Base-by-base conservation (phyloP, 2,888 invertebrate species). In the Epistrophe eligans region DNA sequence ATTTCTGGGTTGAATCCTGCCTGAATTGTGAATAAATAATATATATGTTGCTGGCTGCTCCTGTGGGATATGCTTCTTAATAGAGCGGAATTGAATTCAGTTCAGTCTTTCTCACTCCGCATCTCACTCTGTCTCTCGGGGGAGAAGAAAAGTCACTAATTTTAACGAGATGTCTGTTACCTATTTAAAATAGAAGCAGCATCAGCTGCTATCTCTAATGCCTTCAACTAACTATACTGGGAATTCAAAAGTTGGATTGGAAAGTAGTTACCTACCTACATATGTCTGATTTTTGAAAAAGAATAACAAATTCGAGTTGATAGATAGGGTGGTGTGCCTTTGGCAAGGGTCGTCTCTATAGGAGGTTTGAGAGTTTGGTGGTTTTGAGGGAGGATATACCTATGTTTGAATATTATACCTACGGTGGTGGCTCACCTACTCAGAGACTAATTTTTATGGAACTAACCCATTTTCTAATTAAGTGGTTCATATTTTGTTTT, bases 51-150 rank as follows among this genome's bases (percentile, higher is more conserved):
- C 62, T 43, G 9, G 17, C 40, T 32, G 64, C 19, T 67, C 74
- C 82, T 40, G 32, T 77, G 70, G 76, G 50, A 64, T 58, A 64
- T 15, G 35, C 28, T 52, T 71, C 15, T 82, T 71, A 71, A 77
- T 62, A 66, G 55, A 79, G 71, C 64, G 17, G 58, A 71, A 71
- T 67, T 71, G 32, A 79, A 64, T 84, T 70, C 48, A 52, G 24
- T 62, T 79, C 15, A n/a, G 28, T 32, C 28, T 55, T 55, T 64
- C 19, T 17, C 13, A 24, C 24, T 2, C 24, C 24, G 3, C 3
- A 24, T 24, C 17, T 15, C 15, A 52, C 35, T 15, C 17, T 32
- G 5, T 48, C 10, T 24, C 40, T 52, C 15, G 8, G 15, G 55
- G 40, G 24, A 55, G 8, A 40, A 55, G 55, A 52, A 40, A 70